A percentile compares a stretch with the other conserved stretches of the same genome.
Evolutionary conservation across 2,888 invertebrate genomes (phyloP).

Genomic region (Chymomyza fuscimana): DNA sequence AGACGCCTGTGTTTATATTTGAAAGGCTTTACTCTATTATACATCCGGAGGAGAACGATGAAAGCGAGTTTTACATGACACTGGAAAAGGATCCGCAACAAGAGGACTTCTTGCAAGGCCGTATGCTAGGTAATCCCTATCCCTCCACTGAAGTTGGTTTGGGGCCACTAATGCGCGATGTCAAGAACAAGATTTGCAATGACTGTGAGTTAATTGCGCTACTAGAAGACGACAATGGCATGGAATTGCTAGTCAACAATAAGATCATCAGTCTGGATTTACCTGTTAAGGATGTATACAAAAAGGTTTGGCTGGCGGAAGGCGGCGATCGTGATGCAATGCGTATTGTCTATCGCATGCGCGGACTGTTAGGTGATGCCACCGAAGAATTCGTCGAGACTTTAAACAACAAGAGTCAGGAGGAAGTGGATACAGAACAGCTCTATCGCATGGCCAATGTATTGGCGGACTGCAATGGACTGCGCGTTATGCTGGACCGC

Average conservation of each 20-base stretch:
- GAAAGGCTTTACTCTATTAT: conserved; percentile 98
- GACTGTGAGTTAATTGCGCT: conserved; percentile 99
- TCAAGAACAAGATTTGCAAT: conserved; percentile 98
- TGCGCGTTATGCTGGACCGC: conserved; percentile 89
- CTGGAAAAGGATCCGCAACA: conserved; percentile 99
- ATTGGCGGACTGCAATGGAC: conserved; percentile 87
- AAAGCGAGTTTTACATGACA: conserved; percentile 97
- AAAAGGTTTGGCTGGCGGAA: conserved; percentile 91
- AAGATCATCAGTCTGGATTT: conserved; percentile 98
- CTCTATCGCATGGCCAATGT: conserved; percentile 94
- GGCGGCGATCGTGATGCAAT: conserved; percentile 96
- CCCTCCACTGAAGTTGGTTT: conserved; percentile 95
- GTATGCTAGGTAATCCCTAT: conserved; percentile 99
- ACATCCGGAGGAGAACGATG: conserved; percentile 97
- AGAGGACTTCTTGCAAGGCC: conserved; percentile 96
- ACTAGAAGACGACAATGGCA: conserved; percentile 98
- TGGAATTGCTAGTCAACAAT: conserved; percentile 98
- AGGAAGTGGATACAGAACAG: conserved; percentile 94
- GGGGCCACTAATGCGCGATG: conserved; percentile 98
- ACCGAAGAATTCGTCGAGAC: conserved; percentile 99
- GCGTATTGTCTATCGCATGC: conserved; percentile 98
- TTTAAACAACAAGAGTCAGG: conserved; percentile 91
- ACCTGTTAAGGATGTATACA: conserved; percentile 94
- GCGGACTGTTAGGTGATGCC: conserved; percentile 97
- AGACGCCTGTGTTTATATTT: conserved; percentile 98